phyloP scores from a whole-genome alignment of 2,888 invertebrate species.

The Macropis europaea region DNA sequence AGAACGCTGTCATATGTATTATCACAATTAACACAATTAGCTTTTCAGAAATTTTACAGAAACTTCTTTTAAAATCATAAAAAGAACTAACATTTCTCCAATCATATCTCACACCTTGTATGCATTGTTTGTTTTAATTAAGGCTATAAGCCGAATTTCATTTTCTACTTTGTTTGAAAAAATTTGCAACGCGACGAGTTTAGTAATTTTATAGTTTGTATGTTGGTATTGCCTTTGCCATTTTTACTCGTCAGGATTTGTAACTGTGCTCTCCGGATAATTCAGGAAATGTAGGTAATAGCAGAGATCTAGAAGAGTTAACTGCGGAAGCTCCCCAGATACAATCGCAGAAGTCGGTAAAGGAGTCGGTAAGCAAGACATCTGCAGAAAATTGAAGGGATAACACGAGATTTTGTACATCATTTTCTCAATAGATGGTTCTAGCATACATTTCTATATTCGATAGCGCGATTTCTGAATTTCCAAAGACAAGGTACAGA shows the following conservation, averaged over 20 bases:
- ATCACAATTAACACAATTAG: no score
- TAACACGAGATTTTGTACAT: constrained; percentile 34
- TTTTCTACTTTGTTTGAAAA: background rate
- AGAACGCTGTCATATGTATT: no score
- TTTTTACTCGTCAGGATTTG: background rate
- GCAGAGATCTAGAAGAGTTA: constrained; percentile 44
- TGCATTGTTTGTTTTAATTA: no score
- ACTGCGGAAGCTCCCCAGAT: constrained; percentile 32
- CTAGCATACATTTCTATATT: constrained; percentile 32
- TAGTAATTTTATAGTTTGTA: background rate
- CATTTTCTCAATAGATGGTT: constrained; percentile 51
- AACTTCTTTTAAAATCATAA: no score
- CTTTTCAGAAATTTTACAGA: no score
- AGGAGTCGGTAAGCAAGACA: constrained; percentile 58
- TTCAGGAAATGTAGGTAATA: constrained; percentile 42
- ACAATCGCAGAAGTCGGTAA: constrained; percentile 61
- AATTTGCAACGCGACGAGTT: background rate
- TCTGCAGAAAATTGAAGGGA: constrained; percentile 31
- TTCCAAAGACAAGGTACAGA: no score
- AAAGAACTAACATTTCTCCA: no score
- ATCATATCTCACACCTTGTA: no score
- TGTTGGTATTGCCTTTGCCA: background rate
- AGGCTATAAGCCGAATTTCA: no score
- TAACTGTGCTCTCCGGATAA: constrained; percentile 41
- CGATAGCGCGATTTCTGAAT: background rate